Base-by-base conservation (phyloP, 1,140 invertebrate species). In the Melitaea cinxia region DNA sequence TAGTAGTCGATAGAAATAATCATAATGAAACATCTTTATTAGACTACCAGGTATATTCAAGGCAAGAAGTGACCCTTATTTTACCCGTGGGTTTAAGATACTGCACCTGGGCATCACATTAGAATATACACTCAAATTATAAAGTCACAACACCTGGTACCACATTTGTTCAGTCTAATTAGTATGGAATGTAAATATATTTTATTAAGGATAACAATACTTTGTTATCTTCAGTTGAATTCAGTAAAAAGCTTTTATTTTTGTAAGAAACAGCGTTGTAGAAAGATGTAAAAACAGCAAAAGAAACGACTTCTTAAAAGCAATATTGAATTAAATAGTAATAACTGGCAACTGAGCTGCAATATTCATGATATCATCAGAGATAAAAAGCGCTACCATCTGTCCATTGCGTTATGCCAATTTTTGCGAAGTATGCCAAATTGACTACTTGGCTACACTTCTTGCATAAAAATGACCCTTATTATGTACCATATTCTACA, bases 351-450 rank as follows among this genome's bases (percentile, higher is more conserved):
- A 71, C 39, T 67, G 58, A 66, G 55, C 64, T 65, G 68, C 68
- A 72, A 68, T 75, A 69, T 65, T 68, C 66, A 61, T 69, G 59
- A 75, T 75, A 72, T 71, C 72, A 71, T 71, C 63, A 54, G 60
- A 75, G 72, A 75, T 75, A 75, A 72, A 73, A 72, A 75, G 60
- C 53, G 39, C 63, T 62, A 56, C 72, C 72, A 75, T 75, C 72
- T 75, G 72, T 68, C 60, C 70, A 61, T 66, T 66, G 63, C 53
- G 50, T 65, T 62, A 65, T 67, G 72, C 72, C 72, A 72, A 68
- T 64, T 72, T 71, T 65, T 72, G 56, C 64, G 57, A 65, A 71
- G 70, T 72, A 72, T 69, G 66, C 69, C 70, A 72, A 72, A 68
- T 72, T 72, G 69, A 72, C 58, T 68, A 69, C 72, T 75, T 72